Percentiles rank a stretch among this genome's conserved stretches.
Conservation (phyloP, 2,888 invertebrate genomes). For the Craniophora ligustri region DNA sequence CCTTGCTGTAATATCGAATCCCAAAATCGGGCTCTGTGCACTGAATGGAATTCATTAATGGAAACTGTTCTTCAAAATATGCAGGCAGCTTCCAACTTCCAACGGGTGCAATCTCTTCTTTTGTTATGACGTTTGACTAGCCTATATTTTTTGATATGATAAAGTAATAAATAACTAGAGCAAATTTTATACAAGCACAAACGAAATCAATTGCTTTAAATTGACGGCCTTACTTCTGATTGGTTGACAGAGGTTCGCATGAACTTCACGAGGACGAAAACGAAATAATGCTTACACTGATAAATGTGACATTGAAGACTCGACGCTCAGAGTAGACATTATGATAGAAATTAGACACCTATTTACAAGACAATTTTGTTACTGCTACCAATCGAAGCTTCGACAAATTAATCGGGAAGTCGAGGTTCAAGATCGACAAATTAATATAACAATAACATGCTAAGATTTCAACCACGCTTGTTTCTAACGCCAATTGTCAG, state of each 20-base stretch:
- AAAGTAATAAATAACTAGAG: constrained; percentile 21
- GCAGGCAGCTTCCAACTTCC: background rate
- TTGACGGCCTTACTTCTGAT: constrained; percentile 71
- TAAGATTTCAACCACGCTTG: too few species aligned
- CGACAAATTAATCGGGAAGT: too few species aligned
- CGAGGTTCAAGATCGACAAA: too few species aligned
- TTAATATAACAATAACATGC: too few species aligned
- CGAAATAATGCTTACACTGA: constrained; percentile 39
- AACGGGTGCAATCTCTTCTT: constrained; percentile 10
- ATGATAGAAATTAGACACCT: constrained; percentile 7
- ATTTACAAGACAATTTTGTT: too few species aligned
- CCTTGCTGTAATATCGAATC: too few species aligned
- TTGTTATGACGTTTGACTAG: background rate
- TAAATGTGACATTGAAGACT: constrained; percentile 51
- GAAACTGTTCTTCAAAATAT: background rate
- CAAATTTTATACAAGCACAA: constrained; percentile 51
- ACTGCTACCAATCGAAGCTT: too few species aligned
- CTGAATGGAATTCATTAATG: constrained; percentile 3
- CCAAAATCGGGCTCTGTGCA: too few species aligned
- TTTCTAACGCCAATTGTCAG: too few species aligned
- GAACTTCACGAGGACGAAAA: constrained; percentile 51
- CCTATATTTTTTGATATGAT: constrained; percentile 24
- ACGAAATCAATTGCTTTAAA: constrained; percentile 71
- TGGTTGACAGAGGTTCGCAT: constrained; percentile 56
- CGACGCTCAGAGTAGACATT: constrained; percentile 22